Base-by-base conservation (phyloP, 2,113 vertebrate genomes). In the Menura novaehollandiae region DNA sequence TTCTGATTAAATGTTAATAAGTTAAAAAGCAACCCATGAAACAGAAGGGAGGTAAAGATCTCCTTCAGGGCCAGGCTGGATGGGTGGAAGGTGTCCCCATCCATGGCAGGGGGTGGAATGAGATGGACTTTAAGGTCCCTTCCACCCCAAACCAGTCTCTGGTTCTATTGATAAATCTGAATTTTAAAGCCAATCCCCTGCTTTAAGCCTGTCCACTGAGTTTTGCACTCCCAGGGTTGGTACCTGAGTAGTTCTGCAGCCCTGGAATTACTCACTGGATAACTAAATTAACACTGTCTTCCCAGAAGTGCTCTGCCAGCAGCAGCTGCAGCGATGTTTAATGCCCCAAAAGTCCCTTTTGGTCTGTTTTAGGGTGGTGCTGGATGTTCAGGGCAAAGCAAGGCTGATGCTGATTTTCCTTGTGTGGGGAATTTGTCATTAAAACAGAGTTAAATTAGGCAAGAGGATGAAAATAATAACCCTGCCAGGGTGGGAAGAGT, bases 341-440 rank as follows among this genome's bases (percentile, higher is more conserved):
- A 7, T 15, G 66, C 28, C 74, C 56, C 3, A 5, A 22, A 52
- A 15, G 9, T 32, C 24, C 55, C n/a, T 43, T 32, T 8, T 17
- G 67, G 19, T 52, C 33, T 9, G 20, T 27, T 20, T 55, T 14
- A 5, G 56, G 39, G 10, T 7, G 1, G 5, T 59, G 17, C 15
- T 30, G 18, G 18, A 12, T 15, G 41, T 9, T 37, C 16, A 10
- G 53, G 53, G 33, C 51, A 41, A 27, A 19, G 51, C 2, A 4
- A 64, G 44, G 60, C 60, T 41, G n/a, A 5, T 43, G 24, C n/a
- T n/a, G 37, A 4, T 30, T 8, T 28, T 30, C 30, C 41, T 58
- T 6, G 1, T 4, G 0, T 3, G 8, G 35, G 37, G 66, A 51
- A 59, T 46, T 26, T n/a, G 18, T 4, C 9, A 4, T 32, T 7